Conservation (phyloP, 2,797 vertebrate genomes). For the Sparus aurata region DNA sequence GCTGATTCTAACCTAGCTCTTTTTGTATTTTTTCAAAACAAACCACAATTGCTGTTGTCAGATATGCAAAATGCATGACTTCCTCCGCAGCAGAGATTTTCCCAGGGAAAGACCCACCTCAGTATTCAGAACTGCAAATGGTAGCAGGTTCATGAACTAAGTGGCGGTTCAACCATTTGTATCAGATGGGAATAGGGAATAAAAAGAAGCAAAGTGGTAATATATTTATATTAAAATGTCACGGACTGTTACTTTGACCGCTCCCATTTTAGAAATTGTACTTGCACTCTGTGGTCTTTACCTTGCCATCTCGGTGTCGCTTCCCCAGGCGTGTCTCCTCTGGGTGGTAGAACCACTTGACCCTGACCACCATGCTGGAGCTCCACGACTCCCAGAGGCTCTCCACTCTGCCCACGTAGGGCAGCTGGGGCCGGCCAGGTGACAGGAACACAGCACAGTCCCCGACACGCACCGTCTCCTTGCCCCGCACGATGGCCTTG, state of each 20-base stretch:
- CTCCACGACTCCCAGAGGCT: conserved; percentile 99
- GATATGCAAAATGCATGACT: conserved; percentile 33
- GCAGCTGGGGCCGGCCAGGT: conserved; percentile 95
- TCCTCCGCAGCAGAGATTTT: conserved; percentile 10
- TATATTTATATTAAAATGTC: conserved; percentile 53
- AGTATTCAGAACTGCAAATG: conserved; percentile 42
- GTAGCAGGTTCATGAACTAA: conserved; percentile 30
- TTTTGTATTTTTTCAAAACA: conserved; percentile 44
- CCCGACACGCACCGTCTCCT: conserved; percentile 94
- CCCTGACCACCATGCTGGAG: conserved; percentile 98
- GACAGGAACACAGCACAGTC: conserved; percentile 98
- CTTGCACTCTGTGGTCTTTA: conserved; percentile 67
- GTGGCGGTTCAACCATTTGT: conserved; percentile 32
- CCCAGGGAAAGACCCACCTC: conserved; percentile 7
- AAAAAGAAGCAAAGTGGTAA: conserved; percentile 43
- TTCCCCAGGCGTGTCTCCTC: conserved; percentile 98
- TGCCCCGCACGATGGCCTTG: conserved; percentile 96
- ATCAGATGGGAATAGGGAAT: conserved; percentile 34
- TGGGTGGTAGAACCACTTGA: conserved; percentile 99
- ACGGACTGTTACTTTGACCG: conserved; percentile 47
- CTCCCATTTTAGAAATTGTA: conserved; percentile 44
- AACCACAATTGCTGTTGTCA: conserved; percentile 21
- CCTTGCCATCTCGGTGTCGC: conserved; percentile 96
- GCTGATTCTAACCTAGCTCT: conserved; percentile 8
- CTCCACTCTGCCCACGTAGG: conserved; percentile 97